phyloP scores from a whole-genome alignment of 2,113 vertebrate species.

The Mesocricetus auratus region DNA sequence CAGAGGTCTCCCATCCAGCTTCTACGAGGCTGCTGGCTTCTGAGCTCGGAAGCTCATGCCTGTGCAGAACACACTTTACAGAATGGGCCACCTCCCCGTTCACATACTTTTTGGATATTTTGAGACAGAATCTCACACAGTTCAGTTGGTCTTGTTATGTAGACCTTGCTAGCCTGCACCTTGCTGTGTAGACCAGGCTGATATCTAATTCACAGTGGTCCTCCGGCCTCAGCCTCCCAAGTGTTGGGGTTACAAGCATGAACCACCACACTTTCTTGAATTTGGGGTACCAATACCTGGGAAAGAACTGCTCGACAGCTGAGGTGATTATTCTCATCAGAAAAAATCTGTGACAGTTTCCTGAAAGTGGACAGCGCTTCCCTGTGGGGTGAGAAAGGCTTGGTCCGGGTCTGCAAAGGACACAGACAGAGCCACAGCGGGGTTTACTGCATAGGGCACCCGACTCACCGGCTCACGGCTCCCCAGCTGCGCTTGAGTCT shows the following conservation, averaged over 20 bases:
- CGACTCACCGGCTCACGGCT: conserved; percentile 89
- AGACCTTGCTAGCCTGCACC: neutral
- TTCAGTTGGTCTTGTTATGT: neutral
- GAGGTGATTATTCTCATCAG: conserved; percentile 93
- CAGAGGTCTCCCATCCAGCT: neutral
- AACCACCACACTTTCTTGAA: no score
- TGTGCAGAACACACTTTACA: neutral
- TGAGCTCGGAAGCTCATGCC: neutral
- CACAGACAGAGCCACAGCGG: neutral
- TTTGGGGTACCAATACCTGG: conserved; percentile 85
- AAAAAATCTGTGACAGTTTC: conserved; percentile 92
- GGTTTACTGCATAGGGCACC: no score
- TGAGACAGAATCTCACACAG: neutral
- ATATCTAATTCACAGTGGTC: neutral
- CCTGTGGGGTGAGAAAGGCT: conserved; percentile 80
- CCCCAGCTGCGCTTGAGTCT: conserved; percentile 93
- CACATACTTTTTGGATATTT: neutral
- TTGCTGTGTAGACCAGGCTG: neutral
- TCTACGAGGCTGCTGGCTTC: neutral
- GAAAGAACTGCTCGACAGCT: conserved; percentile 89
- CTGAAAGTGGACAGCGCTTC: conserved; percentile 88
- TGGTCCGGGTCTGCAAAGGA: neutral
- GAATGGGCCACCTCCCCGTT: neutral
- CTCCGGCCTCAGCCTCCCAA: neutral
- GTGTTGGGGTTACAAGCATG: neutral